Percentiles rank a stretch among this genome's conserved stretches.
phyloP scores from a whole-genome alignment of 2,888 invertebrate genomes.

The Sepioteuthis lessoniana region DNA sequence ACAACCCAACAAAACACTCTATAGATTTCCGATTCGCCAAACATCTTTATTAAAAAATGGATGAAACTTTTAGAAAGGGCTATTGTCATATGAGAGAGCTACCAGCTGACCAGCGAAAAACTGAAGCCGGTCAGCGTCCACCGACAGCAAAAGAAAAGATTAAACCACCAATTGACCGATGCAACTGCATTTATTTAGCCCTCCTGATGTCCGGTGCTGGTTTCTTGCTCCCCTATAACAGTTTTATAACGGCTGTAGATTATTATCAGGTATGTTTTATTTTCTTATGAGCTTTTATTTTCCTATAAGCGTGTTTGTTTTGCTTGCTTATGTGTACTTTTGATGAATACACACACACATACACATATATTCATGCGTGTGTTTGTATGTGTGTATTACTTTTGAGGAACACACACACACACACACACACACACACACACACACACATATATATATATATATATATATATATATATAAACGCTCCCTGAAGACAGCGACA shows the following conservation, averaged over 20 bases:
- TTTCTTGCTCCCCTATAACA: constrained; percentile 92
- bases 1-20: background rate
- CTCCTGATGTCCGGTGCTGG: constrained; percentile 90
- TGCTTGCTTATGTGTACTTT: background rate
- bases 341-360: background rate
- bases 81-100: constrained; percentile 55
- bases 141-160: constrained; percentile 50
- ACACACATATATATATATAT: no score
- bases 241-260: constrained; percentile 94
- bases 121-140: constrained; percentile 37
- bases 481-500: no score
- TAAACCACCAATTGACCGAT: constrained; percentile 66
- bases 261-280: constrained; percentile 83
- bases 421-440: no score
- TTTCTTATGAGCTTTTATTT: background rate
- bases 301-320: background rate
- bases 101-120: constrained; percentile 40
- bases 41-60: constrained; percentile 50
- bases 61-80: constrained; percentile 54
- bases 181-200: constrained; percentile 83
- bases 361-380: background rate
- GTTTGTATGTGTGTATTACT: background rate
- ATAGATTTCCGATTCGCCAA: background rate
- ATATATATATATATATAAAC: no score
- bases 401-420: no score